These are phyloP conservation scores for Rambutsinella grinnellia DNA, from an alignment of 2,888 invertebrate species.

Conservation along the genomic window DNA sequence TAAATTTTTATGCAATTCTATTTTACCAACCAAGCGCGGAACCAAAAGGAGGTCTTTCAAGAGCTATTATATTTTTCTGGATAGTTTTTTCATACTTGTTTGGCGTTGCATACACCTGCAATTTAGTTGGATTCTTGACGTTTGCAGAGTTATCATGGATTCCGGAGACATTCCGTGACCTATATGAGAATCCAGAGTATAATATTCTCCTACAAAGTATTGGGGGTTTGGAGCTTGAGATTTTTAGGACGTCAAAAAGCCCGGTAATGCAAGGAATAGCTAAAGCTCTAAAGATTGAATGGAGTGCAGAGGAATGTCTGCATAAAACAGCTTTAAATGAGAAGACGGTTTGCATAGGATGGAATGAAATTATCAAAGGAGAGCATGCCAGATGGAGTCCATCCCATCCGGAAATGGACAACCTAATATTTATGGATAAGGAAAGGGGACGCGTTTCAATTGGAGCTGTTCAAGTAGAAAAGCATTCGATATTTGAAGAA, in stretches of 20 bases:
- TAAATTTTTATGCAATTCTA: neutral
- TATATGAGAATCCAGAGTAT: neutral
- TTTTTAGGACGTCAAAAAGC: neutral
- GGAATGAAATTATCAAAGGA: too few relatives aligned
- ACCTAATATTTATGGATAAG: too few relatives aligned
- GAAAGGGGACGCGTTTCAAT: too few relatives aligned
- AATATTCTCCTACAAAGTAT: slow-evolving; percentile 1
- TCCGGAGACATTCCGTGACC: slow-evolving; percentile 10
- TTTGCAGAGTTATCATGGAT: slow-evolving; percentile 5
- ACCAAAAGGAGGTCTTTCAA: neutral
- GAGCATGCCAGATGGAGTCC: too few relatives aligned
- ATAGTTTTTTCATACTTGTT: slow-evolving; percentile 30
- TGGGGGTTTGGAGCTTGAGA: slow-evolving; percentile 27
- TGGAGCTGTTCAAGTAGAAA: neutral
- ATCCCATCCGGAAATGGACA: too few relatives aligned
- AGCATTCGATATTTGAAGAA: neutral
- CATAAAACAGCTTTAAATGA: neutral
- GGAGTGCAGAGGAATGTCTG: neutral
- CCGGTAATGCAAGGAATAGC: slow-evolving; percentile 22
- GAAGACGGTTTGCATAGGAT: slow-evolving; percentile 11
- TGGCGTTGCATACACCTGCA: slow-evolving; percentile 27
- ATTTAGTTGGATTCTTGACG: slow-evolving; percentile 24
- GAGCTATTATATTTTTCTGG: slow-evolving; percentile 13
- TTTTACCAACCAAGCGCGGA: slow-evolving; percentile 6
- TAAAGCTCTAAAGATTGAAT: slow-evolving; percentile 1